Conservation (phyloP, 2,113 vertebrate species). For the Dipodomys spectabilis region DNA sequence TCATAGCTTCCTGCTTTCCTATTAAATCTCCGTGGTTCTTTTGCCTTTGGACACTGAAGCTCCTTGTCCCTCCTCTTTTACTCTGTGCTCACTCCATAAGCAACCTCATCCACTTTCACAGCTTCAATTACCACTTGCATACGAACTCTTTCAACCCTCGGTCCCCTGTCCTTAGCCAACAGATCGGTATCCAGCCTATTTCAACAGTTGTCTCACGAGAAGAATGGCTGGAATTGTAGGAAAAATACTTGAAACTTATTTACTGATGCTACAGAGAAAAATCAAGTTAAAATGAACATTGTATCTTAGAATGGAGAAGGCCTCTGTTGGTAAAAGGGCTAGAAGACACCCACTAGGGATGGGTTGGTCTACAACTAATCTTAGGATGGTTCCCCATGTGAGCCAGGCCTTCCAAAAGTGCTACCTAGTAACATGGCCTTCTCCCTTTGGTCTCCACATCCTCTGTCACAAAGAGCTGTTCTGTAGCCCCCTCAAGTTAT, state of each 20-base stretch:
- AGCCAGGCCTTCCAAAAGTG: background rate
- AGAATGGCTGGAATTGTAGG: background rate
- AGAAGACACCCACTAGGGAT: background rate
- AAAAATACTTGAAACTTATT: background rate
- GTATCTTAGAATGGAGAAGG: background rate
- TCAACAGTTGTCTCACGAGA: background rate
- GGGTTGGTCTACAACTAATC: background rate
- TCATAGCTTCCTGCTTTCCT: background rate
- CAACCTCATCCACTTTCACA: background rate
- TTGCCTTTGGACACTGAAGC: background rate
- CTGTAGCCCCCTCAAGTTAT: background rate
- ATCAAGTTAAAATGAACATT: background rate
- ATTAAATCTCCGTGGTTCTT: background rate
- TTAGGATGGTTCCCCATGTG: background rate
- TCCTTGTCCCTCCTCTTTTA: background rate
- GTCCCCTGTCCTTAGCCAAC: background rate
- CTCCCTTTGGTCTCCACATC: background rate
- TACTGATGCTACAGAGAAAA: constrained; percentile 1
- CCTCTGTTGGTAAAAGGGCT: background rate
- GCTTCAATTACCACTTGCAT: background rate
- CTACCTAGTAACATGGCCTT: background rate
- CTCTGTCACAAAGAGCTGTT: background rate
- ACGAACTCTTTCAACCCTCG: background rate
- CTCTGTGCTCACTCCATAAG: background rate
- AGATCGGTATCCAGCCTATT: background rate